Percentiles rank a stretch among this genome's conserved stretches.
These are phyloP conservation scores for Cephus spinipes DNA, from an alignment of 2,888 invertebrate genomes.

Conservation along the genomic window DNA sequence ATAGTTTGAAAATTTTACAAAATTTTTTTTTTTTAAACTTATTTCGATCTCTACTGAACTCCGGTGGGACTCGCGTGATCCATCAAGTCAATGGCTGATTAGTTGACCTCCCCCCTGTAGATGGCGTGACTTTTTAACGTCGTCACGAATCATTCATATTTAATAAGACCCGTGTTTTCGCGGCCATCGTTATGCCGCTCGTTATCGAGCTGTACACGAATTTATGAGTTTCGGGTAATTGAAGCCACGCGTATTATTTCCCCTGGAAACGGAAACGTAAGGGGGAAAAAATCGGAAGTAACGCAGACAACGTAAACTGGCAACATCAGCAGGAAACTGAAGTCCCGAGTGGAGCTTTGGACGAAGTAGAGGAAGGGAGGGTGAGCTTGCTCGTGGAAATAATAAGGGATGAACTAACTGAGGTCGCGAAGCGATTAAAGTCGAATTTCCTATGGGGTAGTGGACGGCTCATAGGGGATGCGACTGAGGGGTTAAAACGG, in stretches of 20 bases:
- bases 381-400: neutral
- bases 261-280: neutral
- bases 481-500: neutral
- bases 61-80: neutral
- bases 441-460: neutral
- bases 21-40: neutral
- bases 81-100: neutral
- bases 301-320: neutral
- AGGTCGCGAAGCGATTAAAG: neutral
- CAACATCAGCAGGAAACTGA: neutral
- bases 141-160: neutral
- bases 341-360: neutral
- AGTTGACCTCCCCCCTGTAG: neutral
- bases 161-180: neutral
- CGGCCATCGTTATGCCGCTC: neutral
- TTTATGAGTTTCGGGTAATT: neutral
- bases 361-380: neutral
- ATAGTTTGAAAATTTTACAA: neutral
- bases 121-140: neutral
- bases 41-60: neutral
- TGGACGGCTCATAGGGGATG: neutral
- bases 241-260: neutral
- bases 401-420: neutral
- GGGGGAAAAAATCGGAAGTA: neutral
- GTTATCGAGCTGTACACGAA: neutral